A percentile compares a stretch with the other conserved stretches of the same genome.
These are phyloP conservation scores for Megaustenia siamemsis DNA, from an alignment of 2,888 invertebrate genomes.

Conservation along the genomic window DNA sequence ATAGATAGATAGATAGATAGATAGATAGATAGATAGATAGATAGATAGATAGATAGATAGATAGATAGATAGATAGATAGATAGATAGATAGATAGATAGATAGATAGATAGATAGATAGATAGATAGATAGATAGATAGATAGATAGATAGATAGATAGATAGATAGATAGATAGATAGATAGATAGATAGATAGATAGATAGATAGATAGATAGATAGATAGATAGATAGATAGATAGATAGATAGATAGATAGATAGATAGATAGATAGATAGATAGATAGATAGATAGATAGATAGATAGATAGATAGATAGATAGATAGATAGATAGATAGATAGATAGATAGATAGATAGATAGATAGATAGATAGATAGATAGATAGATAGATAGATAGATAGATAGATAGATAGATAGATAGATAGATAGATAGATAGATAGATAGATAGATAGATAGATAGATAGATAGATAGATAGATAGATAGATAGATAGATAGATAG, in stretches of 20 bases:
- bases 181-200: not conserved
- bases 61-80: not conserved
- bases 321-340: not conserved
- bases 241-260: not conserved
- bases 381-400: not conserved
- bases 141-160: not conserved
- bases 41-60: not conserved
- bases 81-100: not conserved
- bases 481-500: conserved; percentile 25
- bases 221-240: not conserved
- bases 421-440: not conserved
- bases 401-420: not conserved
- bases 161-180: not conserved
- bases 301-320: not conserved
- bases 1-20: not conserved
- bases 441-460: not conserved
- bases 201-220: not conserved
- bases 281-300: not conserved
- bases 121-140: conserved; percentile 2
- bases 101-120: not conserved
- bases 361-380: not conserved
- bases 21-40: not conserved
- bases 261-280: not conserved
- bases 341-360: not conserved
- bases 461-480: conserved; percentile 9